Conservation (phyloP, 2,888 invertebrate genomes). For the Pachliopta kotzebuea region DNA sequence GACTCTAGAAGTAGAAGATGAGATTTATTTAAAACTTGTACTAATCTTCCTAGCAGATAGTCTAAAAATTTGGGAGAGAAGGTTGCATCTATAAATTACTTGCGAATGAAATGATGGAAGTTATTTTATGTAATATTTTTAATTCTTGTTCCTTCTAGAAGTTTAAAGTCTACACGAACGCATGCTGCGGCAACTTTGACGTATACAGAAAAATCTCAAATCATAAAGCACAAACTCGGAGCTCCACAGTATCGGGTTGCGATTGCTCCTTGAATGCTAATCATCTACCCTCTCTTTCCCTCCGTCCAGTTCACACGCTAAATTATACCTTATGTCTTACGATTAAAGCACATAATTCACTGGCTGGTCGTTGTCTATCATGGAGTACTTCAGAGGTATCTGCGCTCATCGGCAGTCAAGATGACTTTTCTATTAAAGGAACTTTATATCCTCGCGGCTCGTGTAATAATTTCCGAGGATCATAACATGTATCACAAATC, state of each 20-base stretch:
- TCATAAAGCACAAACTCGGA: constrained; percentile 65
- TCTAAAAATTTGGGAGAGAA: too few species aligned
- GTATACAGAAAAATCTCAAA: constrained; percentile 77
- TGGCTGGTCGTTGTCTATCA: background rate
- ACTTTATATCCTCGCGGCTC: constrained; percentile 22
- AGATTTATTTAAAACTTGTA: too few species aligned
- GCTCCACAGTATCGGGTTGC: constrained; percentile 65
- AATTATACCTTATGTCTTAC: background rate
- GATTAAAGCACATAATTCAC: constrained; percentile 19
- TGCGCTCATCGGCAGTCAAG: constrained; percentile 30
- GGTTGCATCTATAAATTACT: too few species aligned
- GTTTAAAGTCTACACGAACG: constrained; percentile 36
- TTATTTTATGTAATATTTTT: background rate
- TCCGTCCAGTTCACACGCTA: constrained; percentile 23
- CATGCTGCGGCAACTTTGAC: constrained; percentile 73
- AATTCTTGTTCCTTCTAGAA: background rate
- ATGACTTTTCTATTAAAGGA: constrained; percentile 31
- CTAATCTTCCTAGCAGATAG: too few species aligned
- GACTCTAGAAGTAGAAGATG: too few species aligned
- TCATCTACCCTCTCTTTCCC: constrained; percentile 42
- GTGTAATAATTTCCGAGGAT: constrained; percentile 28
- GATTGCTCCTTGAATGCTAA: constrained; percentile 71
- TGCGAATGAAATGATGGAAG: too few species aligned
- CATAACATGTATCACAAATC: constrained; percentile 25
- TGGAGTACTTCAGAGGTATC: constrained; percentile 22